Evolutionary conservation across 2,113 vertebrate species (phyloP).

Genomic region (Dromiciops gliroides): DNA sequence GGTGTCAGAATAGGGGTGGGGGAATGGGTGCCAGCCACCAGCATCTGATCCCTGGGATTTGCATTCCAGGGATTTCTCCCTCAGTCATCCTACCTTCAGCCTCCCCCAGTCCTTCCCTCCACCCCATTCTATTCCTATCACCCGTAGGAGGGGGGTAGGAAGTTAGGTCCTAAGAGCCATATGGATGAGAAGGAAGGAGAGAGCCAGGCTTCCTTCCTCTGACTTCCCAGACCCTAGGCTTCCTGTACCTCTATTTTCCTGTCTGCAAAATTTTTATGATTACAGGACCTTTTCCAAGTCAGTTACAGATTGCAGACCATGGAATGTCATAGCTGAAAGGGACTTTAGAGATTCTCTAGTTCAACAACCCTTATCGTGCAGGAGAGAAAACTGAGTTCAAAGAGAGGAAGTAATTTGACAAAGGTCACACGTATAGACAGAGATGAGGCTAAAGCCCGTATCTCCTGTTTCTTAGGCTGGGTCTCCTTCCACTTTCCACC

Average conservation of each 20-base stretch:
- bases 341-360: background rate
- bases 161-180: background rate
- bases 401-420: background rate
- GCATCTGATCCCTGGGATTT: background rate
- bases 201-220: background rate
- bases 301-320: background rate
- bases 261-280: background rate
- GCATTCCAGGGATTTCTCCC: background rate
- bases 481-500: background rate
- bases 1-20: background rate
- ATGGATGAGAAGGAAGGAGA: conserved; percentile 3
- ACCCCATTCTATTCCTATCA: background rate
- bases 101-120: background rate
- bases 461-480: background rate
- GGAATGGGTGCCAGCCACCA: background rate
- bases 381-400: background rate
- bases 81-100: background rate
- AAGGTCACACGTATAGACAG: background rate
- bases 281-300: background rate
- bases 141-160: background rate
- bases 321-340: background rate
- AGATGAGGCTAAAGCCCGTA: background rate
- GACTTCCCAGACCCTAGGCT: background rate
- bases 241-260: background rate
- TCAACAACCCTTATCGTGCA: background rate